A percentile compares a stretch with the other conserved stretches of the same genome.
These are phyloP conservation scores for Enteromius afrohamiltoni DNA, from an alignment of 2,797 vertebrate genomes.

Conservation along the genomic window DNA sequence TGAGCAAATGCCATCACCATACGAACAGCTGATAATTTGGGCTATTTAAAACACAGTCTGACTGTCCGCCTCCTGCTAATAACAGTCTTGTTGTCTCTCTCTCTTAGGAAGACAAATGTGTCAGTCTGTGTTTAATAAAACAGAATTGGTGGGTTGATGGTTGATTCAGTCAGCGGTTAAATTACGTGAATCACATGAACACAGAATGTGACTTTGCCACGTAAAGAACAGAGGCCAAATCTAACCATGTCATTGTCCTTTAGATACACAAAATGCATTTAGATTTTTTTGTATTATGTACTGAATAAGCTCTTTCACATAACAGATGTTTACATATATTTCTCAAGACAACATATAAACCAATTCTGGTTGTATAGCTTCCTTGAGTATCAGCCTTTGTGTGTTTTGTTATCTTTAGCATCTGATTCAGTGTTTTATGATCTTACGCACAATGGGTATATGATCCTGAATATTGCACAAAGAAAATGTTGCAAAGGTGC, in stretches of 20 bases:
- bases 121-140: background rate
- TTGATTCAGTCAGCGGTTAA: background rate
- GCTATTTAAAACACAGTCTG: conserved; percentile 51
- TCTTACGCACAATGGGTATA: background rate
- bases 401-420: background rate
- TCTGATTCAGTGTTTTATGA: background rate
- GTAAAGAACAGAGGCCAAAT: background rate
- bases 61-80: background rate
- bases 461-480: background rate
- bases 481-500: background rate
- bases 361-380: background rate
- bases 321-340: background rate
- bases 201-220: background rate
- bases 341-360: background rate
- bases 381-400: background rate
- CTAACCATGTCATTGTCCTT: background rate
- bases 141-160: background rate
- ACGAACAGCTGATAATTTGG: conserved; percentile 53
- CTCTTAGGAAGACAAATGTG: background rate
- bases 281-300: too few relatives aligned
- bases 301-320: background rate
- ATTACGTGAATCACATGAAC: background rate
- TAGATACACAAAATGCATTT: background rate
- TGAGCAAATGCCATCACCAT: conserved; percentile 26
- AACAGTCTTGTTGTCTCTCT: background rate